phyloP scores from a whole-genome alignment of 2,797 vertebrate genomes.

The Eremophila alpestris region DNA sequence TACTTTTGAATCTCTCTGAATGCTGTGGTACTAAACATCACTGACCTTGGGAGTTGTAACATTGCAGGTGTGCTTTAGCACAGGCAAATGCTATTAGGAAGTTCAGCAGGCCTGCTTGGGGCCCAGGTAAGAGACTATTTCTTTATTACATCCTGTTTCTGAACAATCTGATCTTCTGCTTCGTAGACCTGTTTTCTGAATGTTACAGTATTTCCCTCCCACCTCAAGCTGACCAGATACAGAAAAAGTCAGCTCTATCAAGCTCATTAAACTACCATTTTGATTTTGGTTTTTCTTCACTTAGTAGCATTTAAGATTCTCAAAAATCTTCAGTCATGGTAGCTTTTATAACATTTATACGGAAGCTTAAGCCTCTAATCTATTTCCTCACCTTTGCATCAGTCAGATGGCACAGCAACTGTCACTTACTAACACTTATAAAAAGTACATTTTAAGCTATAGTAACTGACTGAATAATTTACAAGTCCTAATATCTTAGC shows the following conservation, averaged over 20 bases:
- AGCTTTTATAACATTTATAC: neutral
- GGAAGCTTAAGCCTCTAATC: neutral
- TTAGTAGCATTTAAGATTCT: neutral
- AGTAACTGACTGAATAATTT: neutral
- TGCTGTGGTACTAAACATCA: neutral
- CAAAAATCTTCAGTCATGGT: neutral
- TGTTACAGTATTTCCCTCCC: neutral
- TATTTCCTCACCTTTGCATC: neutral
- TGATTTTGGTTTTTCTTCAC: neutral
- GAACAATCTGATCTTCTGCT: neutral
- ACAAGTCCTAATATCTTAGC: neutral
- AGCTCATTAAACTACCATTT: neutral
- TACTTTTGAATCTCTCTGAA: neutral
- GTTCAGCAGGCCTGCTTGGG: neutral
- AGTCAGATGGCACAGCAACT: neutral
- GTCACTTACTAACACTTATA: neutral
- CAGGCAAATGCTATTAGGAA: neutral
- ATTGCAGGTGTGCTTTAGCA: neutral
- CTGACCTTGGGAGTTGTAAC: neutral
- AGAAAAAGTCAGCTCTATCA: neutral
- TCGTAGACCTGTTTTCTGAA: neutral
- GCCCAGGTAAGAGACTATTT: neutral
- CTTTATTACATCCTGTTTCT: neutral
- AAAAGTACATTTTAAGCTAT: neutral
- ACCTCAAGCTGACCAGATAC: neutral